Conservation (phyloP, 2,888 invertebrate species). For the Erebia palarica region DNA sequence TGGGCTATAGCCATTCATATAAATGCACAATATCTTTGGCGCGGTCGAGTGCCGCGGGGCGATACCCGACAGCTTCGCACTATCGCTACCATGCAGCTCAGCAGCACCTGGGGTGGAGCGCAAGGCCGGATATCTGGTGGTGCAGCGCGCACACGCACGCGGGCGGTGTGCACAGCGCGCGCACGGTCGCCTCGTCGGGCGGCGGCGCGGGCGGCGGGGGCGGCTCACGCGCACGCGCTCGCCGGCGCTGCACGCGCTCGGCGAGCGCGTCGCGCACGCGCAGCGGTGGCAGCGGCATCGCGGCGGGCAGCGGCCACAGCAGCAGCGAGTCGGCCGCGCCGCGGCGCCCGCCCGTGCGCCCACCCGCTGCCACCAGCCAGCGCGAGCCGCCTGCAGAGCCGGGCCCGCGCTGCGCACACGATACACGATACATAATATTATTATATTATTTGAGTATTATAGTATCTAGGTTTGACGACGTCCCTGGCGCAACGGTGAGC, state of each 20-base stretch:
- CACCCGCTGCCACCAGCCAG: slow-evolving; percentile 45
- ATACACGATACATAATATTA: neutral
- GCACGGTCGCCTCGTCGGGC: slow-evolving; percentile 50
- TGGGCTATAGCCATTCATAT: too few species aligned
- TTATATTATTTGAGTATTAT: too few species aligned
- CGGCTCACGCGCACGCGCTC: slow-evolving; percentile 40
- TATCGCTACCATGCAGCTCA: neutral
- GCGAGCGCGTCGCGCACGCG: slow-evolving; percentile 48
- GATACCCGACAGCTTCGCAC: too few species aligned
- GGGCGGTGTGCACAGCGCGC: slow-evolving; percentile 54
- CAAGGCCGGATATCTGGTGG: slow-evolving; percentile 52
- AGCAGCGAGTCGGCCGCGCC: slow-evolving; percentile 45
- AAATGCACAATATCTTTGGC: too few species aligned
- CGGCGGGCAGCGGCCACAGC: slow-evolving; percentile 48
- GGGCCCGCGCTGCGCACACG: neutral
- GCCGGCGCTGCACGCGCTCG: slow-evolving; percentile 40
- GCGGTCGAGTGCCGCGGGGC: too few species aligned
- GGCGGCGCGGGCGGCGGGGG: slow-evolving; percentile 25
- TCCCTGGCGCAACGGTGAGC: too few species aligned
- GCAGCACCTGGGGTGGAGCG: slow-evolving; percentile 42
- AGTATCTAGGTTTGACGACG: too few species aligned
- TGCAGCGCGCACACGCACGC: slow-evolving; percentile 39
- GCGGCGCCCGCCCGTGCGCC: slow-evolving; percentile 42
- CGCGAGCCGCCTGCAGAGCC: neutral
- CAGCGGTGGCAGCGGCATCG: slow-evolving; percentile 41